Conservation (phyloP, 92 coral and sea anemone genomes). For the Actinostola sp. region DNA sequence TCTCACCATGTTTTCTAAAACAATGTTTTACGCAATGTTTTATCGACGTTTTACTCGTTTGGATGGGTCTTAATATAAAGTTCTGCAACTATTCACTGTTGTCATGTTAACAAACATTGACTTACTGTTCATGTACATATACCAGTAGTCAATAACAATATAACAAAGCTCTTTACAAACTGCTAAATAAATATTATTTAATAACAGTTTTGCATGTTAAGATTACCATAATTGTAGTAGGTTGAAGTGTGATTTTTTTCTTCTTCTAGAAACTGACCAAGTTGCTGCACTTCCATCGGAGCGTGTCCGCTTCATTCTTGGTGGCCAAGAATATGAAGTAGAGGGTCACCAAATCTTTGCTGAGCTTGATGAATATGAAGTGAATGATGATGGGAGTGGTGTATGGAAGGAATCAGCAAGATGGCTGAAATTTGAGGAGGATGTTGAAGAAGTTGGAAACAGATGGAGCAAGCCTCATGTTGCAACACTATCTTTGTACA, state of each 20-base stretch:
- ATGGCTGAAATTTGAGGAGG: slow-evolving; percentile 98
- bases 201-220: background rate
- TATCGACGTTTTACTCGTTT: no score
- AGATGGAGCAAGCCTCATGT: slow-evolving; percentile 99
- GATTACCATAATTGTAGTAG: background rate
- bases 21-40: no score
- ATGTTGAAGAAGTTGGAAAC: slow-evolving; percentile 98
- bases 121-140: no score
- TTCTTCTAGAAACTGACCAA: slow-evolving; percentile 36
- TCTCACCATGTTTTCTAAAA: no score
- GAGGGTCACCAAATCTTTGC: slow-evolving; percentile 91
- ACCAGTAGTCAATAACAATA: no score
- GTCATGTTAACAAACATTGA: no score
- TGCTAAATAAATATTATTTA: background rate
- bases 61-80: no score
- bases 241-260: background rate
- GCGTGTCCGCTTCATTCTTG: slow-evolving; percentile 95
- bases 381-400: slow-evolving; percentile 78
- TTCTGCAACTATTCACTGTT: no score
- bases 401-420: slow-evolving; percentile 97
- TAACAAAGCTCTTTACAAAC: no score
- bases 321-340: slow-evolving; percentile 84
- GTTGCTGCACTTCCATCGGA: slow-evolving; percentile 75
- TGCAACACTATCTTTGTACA: slow-evolving; percentile 92
- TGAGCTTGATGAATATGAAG: slow-evolving; percentile 72